These are phyloP conservation scores for Holcopasites calliopsidis DNA, from an alignment of 1,140 invertebrate species.

Conservation along the genomic window DNA sequence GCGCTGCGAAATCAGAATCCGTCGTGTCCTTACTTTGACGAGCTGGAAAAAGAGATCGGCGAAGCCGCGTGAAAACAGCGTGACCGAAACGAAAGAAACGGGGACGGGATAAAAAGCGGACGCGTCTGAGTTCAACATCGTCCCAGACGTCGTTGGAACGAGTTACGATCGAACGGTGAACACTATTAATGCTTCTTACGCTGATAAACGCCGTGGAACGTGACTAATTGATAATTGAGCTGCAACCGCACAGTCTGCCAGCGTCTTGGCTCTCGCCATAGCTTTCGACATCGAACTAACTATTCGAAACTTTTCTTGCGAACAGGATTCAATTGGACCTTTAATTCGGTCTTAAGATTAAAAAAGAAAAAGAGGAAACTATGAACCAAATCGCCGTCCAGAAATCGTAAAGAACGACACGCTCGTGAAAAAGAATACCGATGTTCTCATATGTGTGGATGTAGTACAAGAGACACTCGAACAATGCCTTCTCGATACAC, in stretches of 20 bases:
- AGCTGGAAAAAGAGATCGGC: conserved; percentile 39
- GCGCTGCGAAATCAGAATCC: conserved; percentile 33
- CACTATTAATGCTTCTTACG: conserved; percentile 49
- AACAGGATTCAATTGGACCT: not conserved
- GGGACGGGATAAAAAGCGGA: conserved; percentile 33
- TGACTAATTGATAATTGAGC: conserved; percentile 65
- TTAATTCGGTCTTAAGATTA: no score
- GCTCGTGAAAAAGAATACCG: not conserved
- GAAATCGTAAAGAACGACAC: not conserved
- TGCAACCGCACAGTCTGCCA: conserved; percentile 24
- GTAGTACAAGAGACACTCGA: not conserved
- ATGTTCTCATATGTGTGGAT: not conserved
- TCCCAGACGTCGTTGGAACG: not conserved
- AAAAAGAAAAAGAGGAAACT: no score
- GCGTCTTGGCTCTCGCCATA: not conserved
- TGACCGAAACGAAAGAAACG: conserved; percentile 27
- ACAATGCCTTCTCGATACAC: conserved; percentile 7
- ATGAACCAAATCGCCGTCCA: no score
- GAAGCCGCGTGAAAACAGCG: conserved; percentile 47
- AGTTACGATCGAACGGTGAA: not conserved
- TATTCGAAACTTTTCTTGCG: no score
- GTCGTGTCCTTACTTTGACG: conserved; percentile 24
- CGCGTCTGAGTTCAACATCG: not conserved
- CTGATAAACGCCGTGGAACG: conserved; percentile 51
- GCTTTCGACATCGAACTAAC: conserved; percentile 15